Conservation (phyloP, 2,113 vertebrate genomes). For the Collichthys lucidus region DNA sequence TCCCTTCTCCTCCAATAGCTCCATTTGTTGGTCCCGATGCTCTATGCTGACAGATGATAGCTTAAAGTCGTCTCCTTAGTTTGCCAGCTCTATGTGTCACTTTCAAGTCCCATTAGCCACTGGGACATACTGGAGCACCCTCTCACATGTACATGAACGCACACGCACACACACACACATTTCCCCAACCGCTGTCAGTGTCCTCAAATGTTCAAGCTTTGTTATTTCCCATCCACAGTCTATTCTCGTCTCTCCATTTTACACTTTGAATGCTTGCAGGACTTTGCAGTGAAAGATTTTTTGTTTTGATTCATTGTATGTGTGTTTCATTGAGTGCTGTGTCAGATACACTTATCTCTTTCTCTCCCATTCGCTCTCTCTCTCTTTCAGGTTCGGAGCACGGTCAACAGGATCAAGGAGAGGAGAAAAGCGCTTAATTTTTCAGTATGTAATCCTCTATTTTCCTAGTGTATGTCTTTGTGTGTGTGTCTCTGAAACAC, state of each 20-base stretch:
- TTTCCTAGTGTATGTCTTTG: slow-evolving; percentile 16
- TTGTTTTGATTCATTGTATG: slow-evolving; percentile 39
- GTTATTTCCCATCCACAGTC: slow-evolving; percentile 10
- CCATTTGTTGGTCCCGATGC: slow-evolving; percentile 79
- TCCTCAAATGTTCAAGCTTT: slow-evolving; percentile 4
- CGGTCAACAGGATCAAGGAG: slow-evolving; percentile 86
- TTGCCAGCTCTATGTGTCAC: slow-evolving; percentile 82
- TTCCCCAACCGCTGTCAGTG: slow-evolving; percentile 31
- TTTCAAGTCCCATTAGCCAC: slow-evolving; percentile 84
- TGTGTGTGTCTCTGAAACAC: slow-evolving; percentile 31
- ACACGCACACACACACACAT: background rate
- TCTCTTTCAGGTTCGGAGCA: slow-evolving; percentile 83
- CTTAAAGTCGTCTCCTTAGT: slow-evolving; percentile 84
- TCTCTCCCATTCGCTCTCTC: slow-evolving; percentile 24
- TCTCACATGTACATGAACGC: slow-evolving; percentile 11
- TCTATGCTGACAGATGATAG: slow-evolving; percentile 83
- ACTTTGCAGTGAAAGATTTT: slow-evolving; percentile 30
- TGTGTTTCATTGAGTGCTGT: slow-evolving; percentile 32
- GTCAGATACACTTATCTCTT: slow-evolving; percentile 39
- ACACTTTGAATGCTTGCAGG: slow-evolving; percentile 1
- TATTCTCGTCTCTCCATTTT: slow-evolving; percentile 36
- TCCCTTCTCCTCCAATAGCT: slow-evolving; percentile 82
- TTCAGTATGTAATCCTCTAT: slow-evolving; percentile 78
- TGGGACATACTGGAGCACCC: slow-evolving; percentile 76
- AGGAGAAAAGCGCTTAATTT: slow-evolving; percentile 86